Evolutionary conservation across 2,113 vertebrate genomes (phyloP).

Genomic region (Orcinus orca): DNA sequence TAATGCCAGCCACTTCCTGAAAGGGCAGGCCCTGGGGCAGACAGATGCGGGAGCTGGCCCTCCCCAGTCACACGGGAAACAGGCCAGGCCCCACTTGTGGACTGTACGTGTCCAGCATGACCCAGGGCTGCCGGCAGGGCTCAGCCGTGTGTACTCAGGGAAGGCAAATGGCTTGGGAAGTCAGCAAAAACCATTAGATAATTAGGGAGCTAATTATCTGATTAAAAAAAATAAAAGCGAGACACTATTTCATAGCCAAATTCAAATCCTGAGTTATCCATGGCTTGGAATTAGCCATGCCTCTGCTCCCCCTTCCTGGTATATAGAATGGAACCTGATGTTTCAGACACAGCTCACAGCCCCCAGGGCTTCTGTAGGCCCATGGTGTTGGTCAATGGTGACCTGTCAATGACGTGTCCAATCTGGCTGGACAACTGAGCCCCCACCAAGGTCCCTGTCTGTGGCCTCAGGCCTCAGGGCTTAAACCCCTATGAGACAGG

Average conservation of each 20-base stretch:
- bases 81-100: neutral
- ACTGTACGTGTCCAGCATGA: neutral
- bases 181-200: neutral
- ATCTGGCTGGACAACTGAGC: neutral
- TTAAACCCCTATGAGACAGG: neutral
- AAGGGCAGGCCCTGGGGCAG: neutral
- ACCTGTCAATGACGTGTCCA: neutral
- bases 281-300: neutral
- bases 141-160: neutral
- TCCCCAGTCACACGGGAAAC: neutral
- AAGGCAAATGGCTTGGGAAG: neutral
- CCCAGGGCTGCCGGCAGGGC: neutral
- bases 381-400: neutral
- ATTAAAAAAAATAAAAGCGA: neutral
- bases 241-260: neutral
- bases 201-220: neutral
- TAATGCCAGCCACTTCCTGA: neutral
- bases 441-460: neutral
- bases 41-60: neutral
- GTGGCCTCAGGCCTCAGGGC: neutral
- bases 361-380: neutral
- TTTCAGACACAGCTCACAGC: neutral
- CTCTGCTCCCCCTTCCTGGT: neutral
- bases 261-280: neutral
- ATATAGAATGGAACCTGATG: neutral